These are phyloP conservation scores for Sebastes fasciatus DNA, from an alignment of 2,113 vertebrate genomes.

Conservation along the genomic window DNA sequence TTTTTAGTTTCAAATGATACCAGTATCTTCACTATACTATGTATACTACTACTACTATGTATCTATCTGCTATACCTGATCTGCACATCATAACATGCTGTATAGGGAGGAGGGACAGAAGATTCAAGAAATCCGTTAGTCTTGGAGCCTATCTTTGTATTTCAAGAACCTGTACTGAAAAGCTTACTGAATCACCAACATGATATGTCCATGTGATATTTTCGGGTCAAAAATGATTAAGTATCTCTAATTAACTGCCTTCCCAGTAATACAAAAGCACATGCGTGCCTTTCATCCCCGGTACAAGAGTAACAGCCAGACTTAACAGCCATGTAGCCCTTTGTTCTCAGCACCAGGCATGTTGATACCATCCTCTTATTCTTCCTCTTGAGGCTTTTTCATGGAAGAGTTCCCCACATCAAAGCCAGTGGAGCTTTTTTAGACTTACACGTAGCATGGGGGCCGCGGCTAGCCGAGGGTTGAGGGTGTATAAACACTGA, in stretches of 20 bases:
- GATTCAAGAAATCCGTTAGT: not conserved
- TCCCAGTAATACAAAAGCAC: not conserved
- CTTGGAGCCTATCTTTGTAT: not conserved
- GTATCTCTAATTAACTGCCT: not conserved
- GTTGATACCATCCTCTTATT: constrained; percentile 62
- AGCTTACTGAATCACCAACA: no score
- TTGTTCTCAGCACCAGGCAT: constrained; percentile 63
- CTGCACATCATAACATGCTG: not conserved
- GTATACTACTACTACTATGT: no score
- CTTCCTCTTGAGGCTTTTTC: constrained; percentile 52
- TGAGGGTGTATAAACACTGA: constrained; percentile 57
- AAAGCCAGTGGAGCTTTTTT: constrained; percentile 64
- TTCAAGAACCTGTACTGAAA: not conserved
- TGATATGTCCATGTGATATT: constrained; percentile 12
- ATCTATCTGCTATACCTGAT: no score
- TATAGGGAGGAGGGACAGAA: not conserved
- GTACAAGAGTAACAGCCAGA: constrained; percentile 31
- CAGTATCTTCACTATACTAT: no score
- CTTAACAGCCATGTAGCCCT: constrained; percentile 35
- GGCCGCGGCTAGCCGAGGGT: constrained; percentile 6
- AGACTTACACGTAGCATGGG: constrained; percentile 42
- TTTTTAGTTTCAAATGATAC: no score
- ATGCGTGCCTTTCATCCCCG: constrained; percentile 27
- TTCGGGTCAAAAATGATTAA: constrained; percentile 6
- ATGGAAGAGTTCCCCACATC: constrained; percentile 66